These are phyloP conservation scores for Sycophila sp. DNA, from an alignment of 1,140 invertebrate species.

Conservation along the genomic window DNA sequence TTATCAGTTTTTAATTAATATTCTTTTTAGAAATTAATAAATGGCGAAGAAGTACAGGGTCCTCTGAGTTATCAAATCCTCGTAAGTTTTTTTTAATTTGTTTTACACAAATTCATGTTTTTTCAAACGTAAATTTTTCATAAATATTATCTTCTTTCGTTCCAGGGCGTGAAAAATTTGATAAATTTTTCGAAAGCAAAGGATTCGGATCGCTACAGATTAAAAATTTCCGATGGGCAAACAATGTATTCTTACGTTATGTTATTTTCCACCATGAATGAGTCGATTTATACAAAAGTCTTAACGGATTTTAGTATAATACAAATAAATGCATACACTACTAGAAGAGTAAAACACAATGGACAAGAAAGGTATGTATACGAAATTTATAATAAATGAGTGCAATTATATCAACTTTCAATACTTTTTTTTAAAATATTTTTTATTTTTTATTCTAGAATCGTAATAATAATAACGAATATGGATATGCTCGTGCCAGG, in stretches of 20 bases:
- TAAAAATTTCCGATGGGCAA: background rate
- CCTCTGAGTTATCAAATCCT: background rate
- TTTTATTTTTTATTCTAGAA: background rate
- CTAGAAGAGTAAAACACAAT: background rate
- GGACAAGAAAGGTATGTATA: background rate
- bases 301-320: background rate
- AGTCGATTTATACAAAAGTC: background rate
- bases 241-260: background rate
- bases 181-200: background rate
- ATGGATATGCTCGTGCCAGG: background rate
- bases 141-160: background rate
- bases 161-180: background rate
- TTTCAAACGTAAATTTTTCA: background rate
- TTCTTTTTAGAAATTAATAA: background rate
- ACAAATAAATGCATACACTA: background rate
- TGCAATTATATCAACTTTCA: background rate
- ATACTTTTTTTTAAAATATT: background rate
- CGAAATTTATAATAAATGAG: background rate
- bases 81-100: background rate
- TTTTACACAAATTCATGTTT: too few relatives aligned
- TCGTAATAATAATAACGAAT: background rate
- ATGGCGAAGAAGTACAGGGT: background rate
- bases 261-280: background rate
- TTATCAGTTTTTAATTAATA: too few relatives aligned
- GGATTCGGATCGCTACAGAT: background rate